Evolutionary conservation across 2,113 vertebrate species (phyloP), one percentile per base, ranked within the genome.

Genomic region (Seriola dumerili): DNA sequence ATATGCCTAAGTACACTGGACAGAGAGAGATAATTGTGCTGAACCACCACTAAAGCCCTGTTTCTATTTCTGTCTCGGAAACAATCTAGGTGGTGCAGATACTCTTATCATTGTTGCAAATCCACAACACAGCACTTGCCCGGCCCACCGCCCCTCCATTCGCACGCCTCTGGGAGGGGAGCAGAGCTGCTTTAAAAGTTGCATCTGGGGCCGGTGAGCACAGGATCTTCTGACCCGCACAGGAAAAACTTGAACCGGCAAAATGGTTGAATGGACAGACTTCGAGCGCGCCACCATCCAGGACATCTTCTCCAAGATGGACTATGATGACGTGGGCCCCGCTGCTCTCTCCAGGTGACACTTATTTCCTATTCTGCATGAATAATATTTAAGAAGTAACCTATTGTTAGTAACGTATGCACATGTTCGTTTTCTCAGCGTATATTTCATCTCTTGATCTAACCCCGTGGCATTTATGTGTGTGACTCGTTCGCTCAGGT

Each of bases 191-290:
- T 69, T 62, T 85, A 90, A 62, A 88, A 86, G 58, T 1, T 4
- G 57, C 32, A 16, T 50, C 2, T 55, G 42, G 14, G 0, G 23
- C 11, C 1, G 2, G 3, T 16, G 23, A 54, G 12, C 16, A 13
- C 38, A n/a, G 10, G 11, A 0, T 76, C 64, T 32, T 4, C 29
- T 17, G 64, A 82, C 23, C 1, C 9, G 13, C 48, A 14, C 69
- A 64, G 32, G 2, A 42, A 19, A 66, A 2, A 1, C 63, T 7
- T 74, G 23, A 86, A 54, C 11, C 46, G 50, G 23, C 85, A 91
- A 59, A 5, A 94, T 95, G 94, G 94, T 94, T 63, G 85, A 87
- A 32, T 95, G 93, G 93, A 84, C 94, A 85, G 89, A 93, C 23
- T 85, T 81, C 1, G 94, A 95, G 87, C 90, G 88, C 38, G 34